Conservation (phyloP, 2,113 vertebrate genomes). For the Carassius gibelio region DNA sequence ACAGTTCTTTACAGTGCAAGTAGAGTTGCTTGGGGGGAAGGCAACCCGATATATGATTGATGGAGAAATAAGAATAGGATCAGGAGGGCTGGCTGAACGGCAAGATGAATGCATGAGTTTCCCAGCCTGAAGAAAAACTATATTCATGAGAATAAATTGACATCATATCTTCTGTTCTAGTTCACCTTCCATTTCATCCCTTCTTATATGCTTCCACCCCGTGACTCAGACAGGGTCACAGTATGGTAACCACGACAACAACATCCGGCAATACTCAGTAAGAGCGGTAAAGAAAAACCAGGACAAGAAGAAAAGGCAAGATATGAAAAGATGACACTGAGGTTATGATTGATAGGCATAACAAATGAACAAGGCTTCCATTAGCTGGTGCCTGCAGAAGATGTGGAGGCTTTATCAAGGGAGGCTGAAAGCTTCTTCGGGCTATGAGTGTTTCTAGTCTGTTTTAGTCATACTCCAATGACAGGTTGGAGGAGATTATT, state of each 20-base stretch:
- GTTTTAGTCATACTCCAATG: constrained; percentile 14
- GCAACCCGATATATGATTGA: constrained; percentile 49
- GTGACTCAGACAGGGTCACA: constrained; percentile 67
- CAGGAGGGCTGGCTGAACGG: constrained; percentile 37
- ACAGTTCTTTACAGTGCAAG: constrained; percentile 47
- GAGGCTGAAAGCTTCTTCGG: neutral
- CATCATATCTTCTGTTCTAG: constrained; percentile 49
- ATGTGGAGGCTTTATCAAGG: constrained; percentile 48
- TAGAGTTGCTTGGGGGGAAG: constrained; percentile 10
- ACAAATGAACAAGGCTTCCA: constrained; percentile 72
- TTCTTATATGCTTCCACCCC: constrained; percentile 47
- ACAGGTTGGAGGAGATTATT: constrained; percentile 36
- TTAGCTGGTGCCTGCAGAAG: constrained; percentile 68
- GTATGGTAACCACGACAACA: constrained; percentile 66
- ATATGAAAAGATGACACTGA: constrained; percentile 68
- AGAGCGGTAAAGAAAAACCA: constrained; percentile 23
- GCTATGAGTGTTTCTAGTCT: constrained; percentile 14
- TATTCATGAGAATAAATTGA: constrained; percentile 50
- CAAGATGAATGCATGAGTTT: constrained; percentile 47
- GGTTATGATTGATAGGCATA: constrained; percentile 75
- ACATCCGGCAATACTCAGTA: constrained; percentile 41
- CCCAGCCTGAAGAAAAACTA: constrained; percentile 30
- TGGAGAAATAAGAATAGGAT: constrained; percentile 50
- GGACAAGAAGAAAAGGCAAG: constrained; percentile 63
- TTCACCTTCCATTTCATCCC: constrained; percentile 56